phyloP scores from a whole-genome alignment of 2,797 vertebrate genomes.

The Pipistrellus pipistrellus region DNA sequence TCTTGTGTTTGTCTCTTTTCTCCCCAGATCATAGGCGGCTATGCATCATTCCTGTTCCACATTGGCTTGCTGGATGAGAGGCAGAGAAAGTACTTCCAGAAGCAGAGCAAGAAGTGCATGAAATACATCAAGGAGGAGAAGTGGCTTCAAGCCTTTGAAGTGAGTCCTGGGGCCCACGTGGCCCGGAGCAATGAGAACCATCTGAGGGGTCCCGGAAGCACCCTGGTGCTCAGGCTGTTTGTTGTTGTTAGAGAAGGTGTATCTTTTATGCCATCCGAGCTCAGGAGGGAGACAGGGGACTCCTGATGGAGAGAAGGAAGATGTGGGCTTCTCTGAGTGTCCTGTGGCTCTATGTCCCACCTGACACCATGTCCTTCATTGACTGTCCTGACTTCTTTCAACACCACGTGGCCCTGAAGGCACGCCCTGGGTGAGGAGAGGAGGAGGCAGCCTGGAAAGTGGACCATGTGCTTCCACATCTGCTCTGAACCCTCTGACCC shows the following conservation, averaged over 20 bases:
- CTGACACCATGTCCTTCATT: slow-evolving; percentile 81
- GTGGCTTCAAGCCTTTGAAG: slow-evolving; percentile 91
- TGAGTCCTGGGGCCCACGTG: slow-evolving; percentile 76
- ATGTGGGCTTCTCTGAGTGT: slow-evolving; percentile 71
- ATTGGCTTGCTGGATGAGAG: slow-evolving; percentile 89
- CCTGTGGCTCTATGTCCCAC: slow-evolving; percentile 82
- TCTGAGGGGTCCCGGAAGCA: slow-evolving; percentile 79
- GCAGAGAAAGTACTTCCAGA: slow-evolving; percentile 87
- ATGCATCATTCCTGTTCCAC: slow-evolving; percentile 90
- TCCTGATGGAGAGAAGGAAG: slow-evolving; percentile 54
- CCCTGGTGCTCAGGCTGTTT: background rate
- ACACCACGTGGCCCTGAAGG: slow-evolving; percentile 74
- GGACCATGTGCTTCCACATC: background rate
- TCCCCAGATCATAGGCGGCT: slow-evolving; percentile 90
- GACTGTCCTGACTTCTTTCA: slow-evolving; percentile 85
- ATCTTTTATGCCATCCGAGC: background rate
- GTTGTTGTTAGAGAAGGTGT: slow-evolving; percentile 63
- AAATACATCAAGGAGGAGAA: slow-evolving; percentile 90
- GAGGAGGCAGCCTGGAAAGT: slow-evolving; percentile 68
- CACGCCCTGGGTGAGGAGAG: slow-evolving; percentile 76
- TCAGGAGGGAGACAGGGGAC: background rate
- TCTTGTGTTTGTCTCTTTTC: background rate
- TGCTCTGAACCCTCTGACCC: background rate
- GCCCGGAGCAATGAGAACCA: slow-evolving; percentile 85
- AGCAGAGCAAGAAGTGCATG: slow-evolving; percentile 88